phyloP scores from a whole-genome alignment of 1,140 invertebrate species.

The Theocolax elegans region DNA sequence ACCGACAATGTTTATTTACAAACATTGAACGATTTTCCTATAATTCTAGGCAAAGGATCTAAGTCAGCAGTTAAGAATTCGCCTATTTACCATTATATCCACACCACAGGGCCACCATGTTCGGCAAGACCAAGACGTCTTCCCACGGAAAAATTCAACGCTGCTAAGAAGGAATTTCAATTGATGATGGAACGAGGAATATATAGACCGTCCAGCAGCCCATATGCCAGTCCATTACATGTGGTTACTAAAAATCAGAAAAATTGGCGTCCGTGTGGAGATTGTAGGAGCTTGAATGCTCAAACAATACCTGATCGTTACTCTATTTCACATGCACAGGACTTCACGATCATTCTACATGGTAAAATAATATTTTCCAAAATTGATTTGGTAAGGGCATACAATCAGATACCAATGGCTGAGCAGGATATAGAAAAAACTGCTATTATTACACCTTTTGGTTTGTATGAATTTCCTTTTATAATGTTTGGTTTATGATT shows the following conservation, averaged over 20 bases:
- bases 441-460: conserved; percentile 38
- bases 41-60: conserved; percentile 42
- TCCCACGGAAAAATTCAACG: neutral
- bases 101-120: no score
- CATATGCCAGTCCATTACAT: conserved; percentile 64
- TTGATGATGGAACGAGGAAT: neutral
- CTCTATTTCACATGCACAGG: conserved; percentile 29
- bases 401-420: conserved; percentile 50
- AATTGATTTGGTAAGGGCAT: conserved; percentile 25
- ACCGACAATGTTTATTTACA: neutral
- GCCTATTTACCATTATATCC: no score
- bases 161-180: conserved; percentile 12
- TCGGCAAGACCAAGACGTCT: no score
- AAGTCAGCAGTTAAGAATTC: no score
- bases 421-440: conserved; percentile 60
- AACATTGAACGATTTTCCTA: conserved; percentile 31
- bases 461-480: conserved; percentile 14
- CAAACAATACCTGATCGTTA: conserved; percentile 24
- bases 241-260: conserved; percentile 53
- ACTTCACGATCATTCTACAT: no score
- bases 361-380: conserved; percentile 20
- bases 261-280: conserved; percentile 48
- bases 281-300: no score
- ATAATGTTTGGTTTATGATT: conserved; percentile 47
- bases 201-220: conserved; percentile 44